Percentiles rank a stretch among this genome's conserved stretches.
Evolutionary conservation across 2,888 invertebrate species (phyloP).

Genomic region (Morpho helenor): DNA sequence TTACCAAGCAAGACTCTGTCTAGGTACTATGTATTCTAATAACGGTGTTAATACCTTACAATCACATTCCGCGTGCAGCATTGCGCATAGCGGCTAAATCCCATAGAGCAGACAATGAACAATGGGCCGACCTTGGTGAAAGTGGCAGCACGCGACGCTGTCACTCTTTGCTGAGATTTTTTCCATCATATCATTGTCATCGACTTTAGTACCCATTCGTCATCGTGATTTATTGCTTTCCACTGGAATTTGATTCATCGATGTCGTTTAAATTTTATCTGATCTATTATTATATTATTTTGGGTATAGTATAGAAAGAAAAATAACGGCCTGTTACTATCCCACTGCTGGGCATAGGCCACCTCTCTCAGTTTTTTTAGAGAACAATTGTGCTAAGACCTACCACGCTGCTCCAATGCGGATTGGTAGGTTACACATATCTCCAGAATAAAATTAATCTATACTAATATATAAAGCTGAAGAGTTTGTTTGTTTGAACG

Average conservation of each 20-base stretch:
- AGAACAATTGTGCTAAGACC: too few species aligned
- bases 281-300: neutral
- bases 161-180: constrained; percentile 2
- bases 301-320: too few species aligned
- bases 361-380: too few species aligned
- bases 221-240: constrained; percentile 4
- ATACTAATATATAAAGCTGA: too few species aligned
- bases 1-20: too few species aligned
- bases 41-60: neutral
- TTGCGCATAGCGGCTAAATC: constrained; percentile 2
- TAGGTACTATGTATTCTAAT: too few species aligned
- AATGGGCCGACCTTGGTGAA: constrained; percentile 29
- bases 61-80: constrained; percentile 8
- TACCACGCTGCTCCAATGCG: too few species aligned
- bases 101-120: constrained; percentile 21
- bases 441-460: too few species aligned
- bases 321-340: too few species aligned
- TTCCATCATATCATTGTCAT: constrained; percentile 7
- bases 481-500: too few species aligned
- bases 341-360: too few species aligned
- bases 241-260: constrained; percentile 2
- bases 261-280: constrained; percentile 8
- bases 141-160: constrained; percentile 22
- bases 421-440: too few species aligned
- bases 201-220: constrained; percentile 6